Base-by-base conservation (phyloP, 2,888 invertebrate genomes). In the Nymphalis urticae region DNA sequence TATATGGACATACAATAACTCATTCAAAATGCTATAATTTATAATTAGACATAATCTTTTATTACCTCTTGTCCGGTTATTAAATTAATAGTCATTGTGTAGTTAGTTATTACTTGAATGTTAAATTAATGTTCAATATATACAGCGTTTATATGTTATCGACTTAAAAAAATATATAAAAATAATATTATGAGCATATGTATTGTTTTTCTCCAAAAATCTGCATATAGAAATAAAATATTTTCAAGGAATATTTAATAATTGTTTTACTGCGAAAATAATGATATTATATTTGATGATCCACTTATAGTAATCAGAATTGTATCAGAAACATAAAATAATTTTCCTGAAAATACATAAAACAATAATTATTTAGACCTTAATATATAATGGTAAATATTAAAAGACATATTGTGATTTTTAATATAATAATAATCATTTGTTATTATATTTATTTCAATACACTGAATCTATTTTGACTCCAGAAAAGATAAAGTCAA, bases 21-120 rank as follows among this genome's bases (percentile, higher is more conserved):
- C 68, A 74, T 82, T 82, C 80, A 77, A 72, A 72, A 62, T 68
- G 65, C 68, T 59, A 66, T 73, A 72, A 74, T 64, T 67, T 21
- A 72, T 61, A 70, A 66, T 72, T 53, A 58, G 48, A 63, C 68
- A 68, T 73, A 59, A 74, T 66, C 50, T 62, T 75, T 80, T 86
- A 86, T 88, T 85, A 76, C 76, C 77, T 81, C 76, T 80, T 71
- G 74, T 76, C 75, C 75, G 73, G 83, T n/a, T 36, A 36, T 36
- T 79, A 79, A 83, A 79, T 78, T 72, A 71, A 70, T 75, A 79
- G 80, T 84, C 78, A 83, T 61, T 76, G 75, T 73, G 75, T 75
- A 85, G 85, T 86, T 81, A 88, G 71, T 78, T 75, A 77, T 81
- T 82, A 79, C 75, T 76, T 81, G 75, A 77, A 77, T 75, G 82